Evolutionary conservation across 2,888 invertebrate species (phyloP), one percentile per base, ranked within the genome.

Genomic region (Periphyllus acericola): DNA sequence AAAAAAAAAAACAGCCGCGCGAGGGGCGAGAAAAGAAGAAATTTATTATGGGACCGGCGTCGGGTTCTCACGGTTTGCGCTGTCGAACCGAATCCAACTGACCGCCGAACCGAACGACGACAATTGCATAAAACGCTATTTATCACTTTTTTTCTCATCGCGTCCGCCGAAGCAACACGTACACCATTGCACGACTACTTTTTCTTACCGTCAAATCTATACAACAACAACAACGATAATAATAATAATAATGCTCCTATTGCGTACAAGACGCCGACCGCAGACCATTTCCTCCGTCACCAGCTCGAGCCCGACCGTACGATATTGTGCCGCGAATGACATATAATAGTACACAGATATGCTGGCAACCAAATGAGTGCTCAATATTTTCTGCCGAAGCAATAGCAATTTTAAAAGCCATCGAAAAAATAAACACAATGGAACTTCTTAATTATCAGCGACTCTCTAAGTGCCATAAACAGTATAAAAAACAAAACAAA

Each of bases 1-100:
- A 83, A 72, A 83, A 83, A 82, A 14, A 1, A 32, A 46, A 6
- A 1, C n/a, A 34, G 17, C 32, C 11, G 19, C 5, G 11, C 29
- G 29, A 19, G 11, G 9, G 21, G 25, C 21, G 40, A 25, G 40
- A 40, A 52, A 1, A n/a, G 72, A 71, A 46, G 11, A 32, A 34
- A 74, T 83, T 72, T 55, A 72, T n/a, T 52, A 32, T 55, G 74
- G 36, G 36, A 74, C 55, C 34, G 29, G 25, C 55, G 52, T 72
- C 72, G 71, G 40, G 75, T 83, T 83, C 83, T 83, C 83, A 83
- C 83, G 83, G 83, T 83, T 17, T 25, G 52, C 40, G 52, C 40
- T 32, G 52, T 60, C 40, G 40, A 60, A 83, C 40, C 72, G 52
- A 83, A n/a, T 83, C 60, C 60, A 17, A 75, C 75, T 60, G 75